phyloP scores from a whole-genome alignment of 2,113 vertebrate species.

The Pionites leucogaster region DNA sequence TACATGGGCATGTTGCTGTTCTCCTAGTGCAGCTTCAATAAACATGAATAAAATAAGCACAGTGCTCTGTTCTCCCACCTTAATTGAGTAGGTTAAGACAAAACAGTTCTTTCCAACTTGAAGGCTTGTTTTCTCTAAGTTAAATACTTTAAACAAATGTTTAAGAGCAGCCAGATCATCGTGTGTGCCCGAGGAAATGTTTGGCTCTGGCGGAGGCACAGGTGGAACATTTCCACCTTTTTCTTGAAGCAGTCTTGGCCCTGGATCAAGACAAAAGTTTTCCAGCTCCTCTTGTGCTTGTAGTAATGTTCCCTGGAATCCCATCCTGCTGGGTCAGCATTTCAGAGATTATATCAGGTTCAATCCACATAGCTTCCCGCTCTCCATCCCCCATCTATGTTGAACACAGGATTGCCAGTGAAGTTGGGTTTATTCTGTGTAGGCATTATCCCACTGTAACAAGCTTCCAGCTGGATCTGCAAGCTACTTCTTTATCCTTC shows the following conservation, averaged over 20 bases:
- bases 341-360: background rate
- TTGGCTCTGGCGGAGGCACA: background rate
- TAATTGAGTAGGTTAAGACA: background rate
- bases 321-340: background rate
- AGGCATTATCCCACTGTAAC: background rate
- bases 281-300: background rate
- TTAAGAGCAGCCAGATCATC: background rate
- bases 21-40: background rate
- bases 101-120: background rate
- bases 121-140: background rate
- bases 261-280: background rate
- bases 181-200: fast-evolving
- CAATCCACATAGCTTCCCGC: background rate
- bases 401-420: background rate
- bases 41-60: background rate
- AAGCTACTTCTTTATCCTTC: background rate
- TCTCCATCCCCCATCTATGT: fast-evolving
- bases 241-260: background rate
- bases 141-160: background rate
- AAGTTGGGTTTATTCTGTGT: background rate
- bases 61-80: background rate
- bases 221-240: background rate
- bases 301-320: background rate
- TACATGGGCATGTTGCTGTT: background rate
- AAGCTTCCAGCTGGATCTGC: background rate